Evolutionary conservation across 2,888 invertebrate species (phyloP), one percentile per base, ranked within the genome.

Genomic region (Eilema sororculum): DNA sequence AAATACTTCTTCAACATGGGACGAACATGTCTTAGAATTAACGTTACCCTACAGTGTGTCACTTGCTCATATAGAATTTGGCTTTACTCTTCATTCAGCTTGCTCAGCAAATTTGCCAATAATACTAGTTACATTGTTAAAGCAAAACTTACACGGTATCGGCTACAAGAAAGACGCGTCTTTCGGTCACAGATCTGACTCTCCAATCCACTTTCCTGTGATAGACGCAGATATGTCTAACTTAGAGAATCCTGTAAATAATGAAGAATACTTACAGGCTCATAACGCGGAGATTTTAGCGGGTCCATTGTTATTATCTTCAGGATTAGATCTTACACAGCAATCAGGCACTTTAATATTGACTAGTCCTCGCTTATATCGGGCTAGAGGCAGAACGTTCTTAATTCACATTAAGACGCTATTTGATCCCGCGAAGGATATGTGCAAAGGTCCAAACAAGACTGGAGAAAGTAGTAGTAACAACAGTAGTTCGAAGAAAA

Each of bases 211-310:
- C 71, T 92, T 91, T 69, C 89, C 94, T 0, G 88, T 89, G 0
- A 88, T 91, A 58, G 93, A 93, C 66, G 84, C 90, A 0, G 93
- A 94, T 68, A 88, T 91, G 83, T 85, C 91, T 0, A 93, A 89
- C 69, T 72, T 91, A 3, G 97, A 97, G 79, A 98, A 98, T 92
- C 98, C 98, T 0, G 97, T 98, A 0, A 96, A 97, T 60, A 97
- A 97, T 24, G 97, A 95, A 78, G 98, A 98, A 90, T 99, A 98
- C 90, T 94, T 98, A 65, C 97, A 97, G 81, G 97, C 97, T 9
- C 98, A 98, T 86, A 98, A 98, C 87, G 98, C 98, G 0, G 98
- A 99, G 88, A 97, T 99, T 73, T 92, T 99, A 61, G 98, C 98
- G 20, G 99, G 99, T 0, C 99, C 99, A 0, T 96, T 99, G 63